Conservation (phyloP, 1,140 invertebrate genomes). For the Drosophila varians region DNA sequence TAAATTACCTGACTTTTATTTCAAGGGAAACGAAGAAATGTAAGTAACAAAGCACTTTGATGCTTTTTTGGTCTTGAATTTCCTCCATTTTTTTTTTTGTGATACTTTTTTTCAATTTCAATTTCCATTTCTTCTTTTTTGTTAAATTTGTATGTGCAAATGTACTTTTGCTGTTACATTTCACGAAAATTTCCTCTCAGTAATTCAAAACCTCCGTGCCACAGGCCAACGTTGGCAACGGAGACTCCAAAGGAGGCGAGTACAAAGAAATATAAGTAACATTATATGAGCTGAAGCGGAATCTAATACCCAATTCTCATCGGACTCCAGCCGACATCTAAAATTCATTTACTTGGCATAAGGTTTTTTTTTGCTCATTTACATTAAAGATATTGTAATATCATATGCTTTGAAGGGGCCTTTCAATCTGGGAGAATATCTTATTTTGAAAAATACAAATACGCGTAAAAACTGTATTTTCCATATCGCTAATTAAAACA, state of each 20-base stretch:
- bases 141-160: conserved; percentile 50
- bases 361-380: not conserved
- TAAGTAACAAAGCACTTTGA: not conserved
- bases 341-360: not conserved
- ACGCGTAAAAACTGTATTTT: not conserved
- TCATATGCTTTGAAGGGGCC: no score
- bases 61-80: not conserved
- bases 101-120: conserved; percentile 1
- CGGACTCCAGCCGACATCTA: not conserved
- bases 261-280: not conserved
- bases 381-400: not conserved
- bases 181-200: conserved; percentile 71
- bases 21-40: conserved; percentile 26
- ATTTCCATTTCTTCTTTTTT: conserved; percentile 12
- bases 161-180: conserved; percentile 51
- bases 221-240: not conserved
- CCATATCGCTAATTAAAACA: not conserved
- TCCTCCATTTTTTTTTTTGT: not conserved
- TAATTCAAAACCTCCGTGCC: conserved; percentile 40
- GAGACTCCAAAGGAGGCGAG: not conserved
- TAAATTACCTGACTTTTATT: conserved; percentile 76
- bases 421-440: no score
- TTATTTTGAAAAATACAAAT: not conserved
- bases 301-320: not conserved
- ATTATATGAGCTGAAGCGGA: not conserved